Evolutionary conservation across 2,113 vertebrate species (phyloP), one percentile per base, ranked within the genome.

Genomic region (Tichodroma muraria): DNA sequence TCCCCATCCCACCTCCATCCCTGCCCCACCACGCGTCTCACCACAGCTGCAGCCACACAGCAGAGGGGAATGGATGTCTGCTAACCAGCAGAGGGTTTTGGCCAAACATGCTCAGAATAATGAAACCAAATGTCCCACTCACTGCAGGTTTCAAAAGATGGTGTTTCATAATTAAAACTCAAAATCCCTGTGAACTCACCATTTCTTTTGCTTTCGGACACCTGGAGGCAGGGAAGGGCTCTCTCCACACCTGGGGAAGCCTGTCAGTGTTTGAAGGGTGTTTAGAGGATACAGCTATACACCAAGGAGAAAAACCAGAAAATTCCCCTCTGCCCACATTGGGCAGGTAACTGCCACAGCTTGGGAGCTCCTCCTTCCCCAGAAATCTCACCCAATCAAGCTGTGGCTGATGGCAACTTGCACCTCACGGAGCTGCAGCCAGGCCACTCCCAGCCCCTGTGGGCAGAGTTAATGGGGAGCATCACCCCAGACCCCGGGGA

Each of bases 271-370:
- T 78, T 97, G 97, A 98, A 98, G 98, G 97, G 94, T 97, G 94
- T 97, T 97, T 97, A 96, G 97, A 98, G 97, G 97, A 80, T 84
- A 96, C 10, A 4, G 53, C 11, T 9, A 7, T 10, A 84, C 37
- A 69, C 40, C 79, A 37, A 25, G 53, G 60, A 86, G 94, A 96
- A 98, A 97, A 96, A 95, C 76, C 95, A 96, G 96, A 96, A 97
- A 96, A 98, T 97, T 96, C 96, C 97, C 98, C 96, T 88, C 82
- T 88, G 97, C 59, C 28, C 31, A 37, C 12, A 4, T 2, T 31
- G 31, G 8, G 44, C 50, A 65, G 50, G 42, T 1, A 3, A 75
- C 13, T 73, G n/a, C 47, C 8, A 10, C 11, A 79, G 5, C 61
- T 24, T 11, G 1, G n/a, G n/a, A 82, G 78, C 9, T 59, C 31